Percentiles rank a stretch among this genome's conserved stretches.
phyloP scores from a whole-genome alignment of 2,113 vertebrate species.

The Egretta garzetta region DNA sequence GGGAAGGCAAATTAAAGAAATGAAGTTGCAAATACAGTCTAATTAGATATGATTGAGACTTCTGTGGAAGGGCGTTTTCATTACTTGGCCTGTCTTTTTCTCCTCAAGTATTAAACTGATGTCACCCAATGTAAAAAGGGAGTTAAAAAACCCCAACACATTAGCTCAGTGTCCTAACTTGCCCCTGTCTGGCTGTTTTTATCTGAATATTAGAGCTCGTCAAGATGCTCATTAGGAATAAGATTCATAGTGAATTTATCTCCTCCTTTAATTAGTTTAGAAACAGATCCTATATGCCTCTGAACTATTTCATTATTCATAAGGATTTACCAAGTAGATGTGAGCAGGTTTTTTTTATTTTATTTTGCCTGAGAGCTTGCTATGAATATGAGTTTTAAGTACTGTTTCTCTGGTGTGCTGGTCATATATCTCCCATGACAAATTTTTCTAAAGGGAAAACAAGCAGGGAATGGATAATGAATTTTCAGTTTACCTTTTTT shows the following conservation, averaged over 20 bases:
- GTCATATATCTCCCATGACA: not conserved
- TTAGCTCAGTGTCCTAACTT: conserved; percentile 19
- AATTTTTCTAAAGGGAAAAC: not conserved
- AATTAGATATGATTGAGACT: conserved; percentile 18
- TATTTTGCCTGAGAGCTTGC: not conserved
- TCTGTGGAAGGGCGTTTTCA: not conserved
- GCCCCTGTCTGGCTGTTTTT: not conserved
- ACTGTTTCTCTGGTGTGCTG: not conserved
- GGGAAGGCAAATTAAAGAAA: conserved; percentile 13
- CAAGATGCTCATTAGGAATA: conserved; percentile 14
- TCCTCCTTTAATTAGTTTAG: conserved; percentile 45
- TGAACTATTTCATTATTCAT: conserved; percentile 45
- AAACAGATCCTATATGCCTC: not conserved
- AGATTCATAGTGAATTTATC: conserved; percentile 10
- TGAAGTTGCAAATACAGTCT: not conserved
- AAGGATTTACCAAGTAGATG: conserved; percentile 17
- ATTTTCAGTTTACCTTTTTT: not conserved
- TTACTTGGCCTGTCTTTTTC: not conserved
- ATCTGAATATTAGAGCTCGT: not conserved
- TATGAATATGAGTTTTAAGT: not conserved
- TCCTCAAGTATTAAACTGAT: not conserved
- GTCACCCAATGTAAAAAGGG: not conserved
- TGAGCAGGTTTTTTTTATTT: not conserved
- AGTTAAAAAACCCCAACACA: not conserved
- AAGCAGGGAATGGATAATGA: conserved; percentile 3